Base-by-base conservation (phyloP, 2,797 vertebrate species). In the Rhynchotus rufescens region DNA sequence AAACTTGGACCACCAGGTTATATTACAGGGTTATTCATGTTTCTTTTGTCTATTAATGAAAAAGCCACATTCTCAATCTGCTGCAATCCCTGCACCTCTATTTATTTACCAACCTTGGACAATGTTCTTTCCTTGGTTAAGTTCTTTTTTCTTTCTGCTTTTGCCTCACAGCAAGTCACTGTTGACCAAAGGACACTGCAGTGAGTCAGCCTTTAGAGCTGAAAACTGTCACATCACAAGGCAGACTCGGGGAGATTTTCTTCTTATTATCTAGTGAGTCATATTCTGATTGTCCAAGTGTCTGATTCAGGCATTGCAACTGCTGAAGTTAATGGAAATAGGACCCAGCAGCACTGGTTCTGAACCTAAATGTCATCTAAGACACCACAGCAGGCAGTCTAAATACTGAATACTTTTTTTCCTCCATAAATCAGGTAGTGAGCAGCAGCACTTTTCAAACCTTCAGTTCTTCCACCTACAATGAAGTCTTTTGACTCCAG, bases 261-360 rank as follows among this genome's bases (percentile, higher is more conserved):
- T 56, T 52, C 30, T 74, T 65, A 44, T 5, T 40, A 15, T 2
- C 8, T 25, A n/a, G 40, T 6, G 6, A 71, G 38, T 51, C 51
- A 21, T 8, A 8, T 9, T 19, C 77, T 38, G 59, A 25, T 12
- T 15, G 23, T 5, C 71, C 47, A 74, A 38, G 17, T 56, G 52
- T 56, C 52, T 56, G 30, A 56, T 56, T 56, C 6, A 30, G 52
- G 52, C 52, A n/a, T 12, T 56, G 28, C 52, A 56, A 19, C 52
- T 56, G 52, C 52, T 56, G 52, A 56, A 19, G 52, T 17, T n/a
- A 10, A 30, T 11, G 44, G 42, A 38, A 26, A 38, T 12, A 15
- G 28, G 26, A 65, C 21, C 15, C 1, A 2, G 21, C 1, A 38
- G 22, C 12, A 3, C 20, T 2, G 45, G 30, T 9, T 21, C 44